phyloP scores from a whole-genome alignment of 2,888 invertebrate species.

The Silvanus unidentatus region DNA sequence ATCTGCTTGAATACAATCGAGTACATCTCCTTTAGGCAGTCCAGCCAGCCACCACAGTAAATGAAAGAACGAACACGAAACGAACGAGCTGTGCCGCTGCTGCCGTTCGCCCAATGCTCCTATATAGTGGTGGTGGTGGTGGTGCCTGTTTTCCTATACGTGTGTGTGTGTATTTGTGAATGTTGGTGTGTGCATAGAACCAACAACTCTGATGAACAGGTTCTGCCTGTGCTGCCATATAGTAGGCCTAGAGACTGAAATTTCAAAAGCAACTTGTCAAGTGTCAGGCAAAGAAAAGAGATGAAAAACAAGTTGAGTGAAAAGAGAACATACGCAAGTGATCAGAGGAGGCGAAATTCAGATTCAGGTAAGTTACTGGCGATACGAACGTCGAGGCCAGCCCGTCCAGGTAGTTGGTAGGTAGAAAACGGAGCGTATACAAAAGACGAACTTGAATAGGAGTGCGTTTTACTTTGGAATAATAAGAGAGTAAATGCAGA shows the following conservation, averaged over 20 bases:
- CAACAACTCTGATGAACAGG: slow-evolving; percentile 3
- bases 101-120: no score
- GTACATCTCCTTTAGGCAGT: slow-evolving; percentile 11
- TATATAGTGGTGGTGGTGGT: no score
- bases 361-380: slow-evolving; percentile 6
- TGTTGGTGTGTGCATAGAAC: no score
- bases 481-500: no score
- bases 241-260: slow-evolving; percentile 39
- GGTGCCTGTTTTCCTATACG: no score
- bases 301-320: slow-evolving; percentile 16
- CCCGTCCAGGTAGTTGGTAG: neutral
- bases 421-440: slow-evolving; percentile 5
- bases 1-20: slow-evolving; percentile 8
- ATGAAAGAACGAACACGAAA: no score
- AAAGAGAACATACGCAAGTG: neutral
- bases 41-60: slow-evolving; percentile 11
- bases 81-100: no score
- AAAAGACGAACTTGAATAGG: no score
- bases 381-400: no score
- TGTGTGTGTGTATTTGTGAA: no score
- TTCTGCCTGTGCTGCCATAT: slow-evolving; percentile 14
- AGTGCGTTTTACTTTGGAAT: no score
- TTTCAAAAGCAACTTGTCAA: slow-evolving; percentile 48
- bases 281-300: slow-evolving; percentile 41
- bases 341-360: slow-evolving; percentile 6